Base-by-base conservation (phyloP, 2,888 invertebrate species). In the Parapristionchus giblindavisi region DNA sequence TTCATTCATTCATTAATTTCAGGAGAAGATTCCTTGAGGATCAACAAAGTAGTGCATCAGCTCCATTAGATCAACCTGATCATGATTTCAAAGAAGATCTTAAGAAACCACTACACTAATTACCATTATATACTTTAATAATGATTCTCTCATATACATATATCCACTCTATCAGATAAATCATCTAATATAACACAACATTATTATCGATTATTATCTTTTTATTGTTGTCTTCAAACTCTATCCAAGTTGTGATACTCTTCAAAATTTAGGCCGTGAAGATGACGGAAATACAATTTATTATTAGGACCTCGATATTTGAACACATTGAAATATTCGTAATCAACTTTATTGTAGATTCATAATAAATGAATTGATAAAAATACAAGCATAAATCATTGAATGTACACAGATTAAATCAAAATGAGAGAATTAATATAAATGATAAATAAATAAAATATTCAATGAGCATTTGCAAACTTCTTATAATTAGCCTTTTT, bases 21-120 rank as follows among this genome's bases (percentile, higher is more conserved):
- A 34, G 63, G 63, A 76, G 76, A 24, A 72, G 78, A 65, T 88
- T 87, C 79, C 72, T 87, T 48, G 75, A 79, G 34, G 81, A 82
- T 27, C 77, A 71, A 29, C 40, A 56, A 27, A 40, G 43, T 4
- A 34, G 32, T 32, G 43, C 48, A 34, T 14, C 71, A 17, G 72
- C 74, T 29, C 74, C 76, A 17, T 52, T 60, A 32, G 36, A 72
- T 36, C 75, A 77, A 40, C 77, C 77, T 60, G 77, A 75, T 63
- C 66, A 48, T 40, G 78, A 76, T 17, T 78, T 78, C 77, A 63
- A 70, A 21, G 78, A 78, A 65, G 48, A 75, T 66, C 75, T 75
- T 56, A 77, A 77, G 76, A 38, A 60, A 56, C 56, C 73, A 24
- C 65, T 76, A 38, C 71, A 40, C 21, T 71, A n/a, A 65, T 36